phyloP scores from a whole-genome alignment of 1,140 invertebrate genomes.

The Drosophila mojavensis region DNA sequence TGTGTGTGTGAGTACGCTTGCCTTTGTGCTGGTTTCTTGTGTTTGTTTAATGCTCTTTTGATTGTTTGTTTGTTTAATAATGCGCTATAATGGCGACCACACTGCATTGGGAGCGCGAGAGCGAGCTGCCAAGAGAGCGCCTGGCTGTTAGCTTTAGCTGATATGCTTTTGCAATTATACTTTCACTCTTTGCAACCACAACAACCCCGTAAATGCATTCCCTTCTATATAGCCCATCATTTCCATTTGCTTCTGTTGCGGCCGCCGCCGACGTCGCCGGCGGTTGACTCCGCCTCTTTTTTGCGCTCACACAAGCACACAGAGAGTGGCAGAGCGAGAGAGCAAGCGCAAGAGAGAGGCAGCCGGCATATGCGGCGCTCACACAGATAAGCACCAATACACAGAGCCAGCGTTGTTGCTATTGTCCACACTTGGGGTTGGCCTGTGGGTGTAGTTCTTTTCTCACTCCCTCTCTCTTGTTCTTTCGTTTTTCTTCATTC shows the following conservation, averaged over 20 bases:
- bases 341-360: not conserved
- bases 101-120: slow-evolving; percentile 9
- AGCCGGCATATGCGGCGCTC: slow-evolving; percentile 25
- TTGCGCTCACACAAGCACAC: slow-evolving; percentile 19
- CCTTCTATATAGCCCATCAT: not conserved
- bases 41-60: slow-evolving; percentile 55
- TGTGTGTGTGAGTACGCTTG: slow-evolving; percentile 2
- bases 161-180: slow-evolving; percentile 16
- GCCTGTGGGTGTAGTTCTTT: slow-evolving; percentile 21
- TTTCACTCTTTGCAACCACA: slow-evolving; percentile 11
- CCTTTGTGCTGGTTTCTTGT: slow-evolving; percentile 26
- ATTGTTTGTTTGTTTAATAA: slow-evolving; percentile 50
- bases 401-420: slow-evolving; percentile 5
- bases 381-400: slow-evolving; percentile 81
- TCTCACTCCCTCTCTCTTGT: not conserved
- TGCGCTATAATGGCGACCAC: slow-evolving; percentile 44
- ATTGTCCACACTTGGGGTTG: slow-evolving; percentile 25
- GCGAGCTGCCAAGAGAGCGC: slow-evolving; percentile 4
- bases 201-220: slow-evolving; percentile 30
- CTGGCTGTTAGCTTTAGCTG: not conserved
- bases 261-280: not conserved
- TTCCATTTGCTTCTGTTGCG: slow-evolving; percentile 41
- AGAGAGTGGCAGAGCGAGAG: not conserved
- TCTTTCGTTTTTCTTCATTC: too few species aligned
- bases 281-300: slow-evolving; percentile 37